These are phyloP conservation scores for Melipona beecheii DNA, from an alignment of 2,888 invertebrate species.

Conservation along the genomic window DNA sequence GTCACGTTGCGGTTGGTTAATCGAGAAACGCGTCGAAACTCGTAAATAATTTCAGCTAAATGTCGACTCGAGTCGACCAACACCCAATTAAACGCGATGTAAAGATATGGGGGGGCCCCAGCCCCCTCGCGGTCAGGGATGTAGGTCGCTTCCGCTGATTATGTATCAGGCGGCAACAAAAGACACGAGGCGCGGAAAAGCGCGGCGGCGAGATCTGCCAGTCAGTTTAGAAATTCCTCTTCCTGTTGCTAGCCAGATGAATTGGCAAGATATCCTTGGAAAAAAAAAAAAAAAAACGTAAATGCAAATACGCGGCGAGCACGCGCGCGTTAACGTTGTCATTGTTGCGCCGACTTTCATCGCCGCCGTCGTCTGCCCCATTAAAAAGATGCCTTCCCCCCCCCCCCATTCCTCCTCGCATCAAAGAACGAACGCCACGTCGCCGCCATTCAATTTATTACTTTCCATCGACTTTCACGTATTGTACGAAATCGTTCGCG, in stretches of 20 bases:
- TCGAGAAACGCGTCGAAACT: no score
- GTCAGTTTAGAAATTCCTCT: constrained; percentile 55
- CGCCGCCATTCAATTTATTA: constrained; percentile 50
- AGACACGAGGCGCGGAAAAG: constrained; percentile 24
- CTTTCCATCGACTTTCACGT: constrained; percentile 58
- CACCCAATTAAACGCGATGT: neutral
- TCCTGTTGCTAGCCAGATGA: constrained; percentile 51
- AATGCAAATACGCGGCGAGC: constrained; percentile 30
- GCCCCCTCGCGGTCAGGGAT: constrained; percentile 30
- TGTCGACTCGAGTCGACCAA: no score
- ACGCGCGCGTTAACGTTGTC: constrained; percentile 19
- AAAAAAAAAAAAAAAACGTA: neutral
- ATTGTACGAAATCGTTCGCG: constrained; percentile 9
- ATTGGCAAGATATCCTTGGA: constrained; percentile 45
- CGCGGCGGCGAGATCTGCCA: constrained; percentile 15
- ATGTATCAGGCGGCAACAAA: constrained; percentile 25
- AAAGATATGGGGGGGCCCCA: neutral
- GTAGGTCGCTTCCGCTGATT: constrained; percentile 61
- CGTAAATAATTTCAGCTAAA: no score
- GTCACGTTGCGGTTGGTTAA: no score
- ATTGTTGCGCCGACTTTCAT: constrained; percentile 44
- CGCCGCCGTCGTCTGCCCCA: constrained; percentile 9
- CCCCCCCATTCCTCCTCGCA: neutral
- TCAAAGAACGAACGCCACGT: constrained; percentile 42
- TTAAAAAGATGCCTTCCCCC: neutral